Percentiles rank a stretch among this genome's conserved stretches.
These are phyloP conservation scores for Panthera uncia DNA, from an alignment of 2,113 vertebrate genomes.

Conservation along the genomic window DNA sequence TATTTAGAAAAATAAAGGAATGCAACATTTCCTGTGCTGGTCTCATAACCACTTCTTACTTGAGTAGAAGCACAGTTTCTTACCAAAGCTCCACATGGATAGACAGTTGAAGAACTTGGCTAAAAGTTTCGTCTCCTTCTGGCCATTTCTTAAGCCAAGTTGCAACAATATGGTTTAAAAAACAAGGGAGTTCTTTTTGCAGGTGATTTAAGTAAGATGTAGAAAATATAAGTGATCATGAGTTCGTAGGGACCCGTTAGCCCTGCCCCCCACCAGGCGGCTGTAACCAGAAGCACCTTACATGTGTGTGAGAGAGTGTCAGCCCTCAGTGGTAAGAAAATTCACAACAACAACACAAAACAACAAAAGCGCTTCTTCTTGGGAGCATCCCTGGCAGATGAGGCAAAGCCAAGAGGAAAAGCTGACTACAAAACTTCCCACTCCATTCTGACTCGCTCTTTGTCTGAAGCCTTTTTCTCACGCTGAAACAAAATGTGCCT, in stretches of 20 bases:
- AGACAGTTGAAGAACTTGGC: slow-evolving; percentile 14
- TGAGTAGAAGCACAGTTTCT: neutral
- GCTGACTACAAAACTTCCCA: neutral
- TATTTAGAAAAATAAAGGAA: neutral
- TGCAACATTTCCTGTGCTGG: neutral
- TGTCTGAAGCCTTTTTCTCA: neutral
- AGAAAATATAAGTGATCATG: neutral
- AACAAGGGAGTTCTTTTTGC: neutral
- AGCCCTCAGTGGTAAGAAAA: neutral
- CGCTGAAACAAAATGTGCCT: slow-evolving; percentile 7
- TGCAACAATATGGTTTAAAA: neutral
- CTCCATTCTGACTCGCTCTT: neutral
- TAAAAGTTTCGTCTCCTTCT: neutral
- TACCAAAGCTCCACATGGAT: neutral
- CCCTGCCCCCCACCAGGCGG: fast-evolving
- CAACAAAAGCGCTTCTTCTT: neutral
- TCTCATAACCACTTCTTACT: neutral
- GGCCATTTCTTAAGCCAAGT: slow-evolving; percentile 2
- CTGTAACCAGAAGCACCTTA: neutral
- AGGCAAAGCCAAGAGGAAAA: neutral
- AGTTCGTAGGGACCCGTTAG: neutral
- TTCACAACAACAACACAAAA: neutral
- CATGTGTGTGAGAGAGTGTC: neutral
- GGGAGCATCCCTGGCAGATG: neutral
- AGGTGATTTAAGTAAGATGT: neutral